These are phyloP conservation scores for Onthophagus taurus DNA, from an alignment of 1,140 invertebrate genomes.

Conservation along the genomic window DNA sequence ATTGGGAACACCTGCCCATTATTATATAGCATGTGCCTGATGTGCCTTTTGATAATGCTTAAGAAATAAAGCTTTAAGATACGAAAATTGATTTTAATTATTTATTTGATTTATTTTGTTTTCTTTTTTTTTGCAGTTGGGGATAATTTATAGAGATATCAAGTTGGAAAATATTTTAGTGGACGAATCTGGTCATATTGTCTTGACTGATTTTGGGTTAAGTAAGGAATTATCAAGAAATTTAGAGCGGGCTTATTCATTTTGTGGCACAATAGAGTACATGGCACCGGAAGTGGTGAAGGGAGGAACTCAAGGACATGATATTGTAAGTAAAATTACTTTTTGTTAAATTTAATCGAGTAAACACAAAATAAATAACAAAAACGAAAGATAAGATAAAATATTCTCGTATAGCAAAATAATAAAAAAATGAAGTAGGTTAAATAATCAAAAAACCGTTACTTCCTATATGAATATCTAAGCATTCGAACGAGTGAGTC, in stretches of 20 bases:
- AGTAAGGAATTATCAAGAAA: slow-evolving; percentile 63
- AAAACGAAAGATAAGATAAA: too few species aligned
- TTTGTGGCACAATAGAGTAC: slow-evolving; percentile 96
- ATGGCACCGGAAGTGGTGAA: slow-evolving; percentile 91
- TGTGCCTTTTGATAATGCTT: too few species aligned
- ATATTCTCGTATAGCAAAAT: too few species aligned
- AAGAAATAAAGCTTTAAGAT: background rate
- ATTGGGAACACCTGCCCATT: background rate
- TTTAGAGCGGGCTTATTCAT: slow-evolving; percentile 82
- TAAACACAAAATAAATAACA: too few species aligned
- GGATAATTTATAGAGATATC: slow-evolving; percentile 94
- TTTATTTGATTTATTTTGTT: slow-evolving; percentile 4
- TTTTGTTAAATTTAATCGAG: slow-evolving; percentile 3
- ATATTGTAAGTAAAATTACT: slow-evolving; percentile 63
- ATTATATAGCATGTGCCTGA: too few species aligned
- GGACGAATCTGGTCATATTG: slow-evolving; percentile 79
- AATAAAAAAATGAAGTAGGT: too few species aligned
- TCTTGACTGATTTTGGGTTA: slow-evolving; percentile 85
- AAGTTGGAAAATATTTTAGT: slow-evolving; percentile 89
- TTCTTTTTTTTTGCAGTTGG: slow-evolving; percentile 52
- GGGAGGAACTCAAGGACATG: slow-evolving; percentile 73
- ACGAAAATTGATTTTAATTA: too few species aligned
- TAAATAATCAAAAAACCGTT: too few species aligned
- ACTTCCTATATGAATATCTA: too few species aligned
- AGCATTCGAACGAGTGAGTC: too few species aligned